Conservation (phyloP, 2,797 vertebrate genomes). For the Crax fasciolata region DNA sequence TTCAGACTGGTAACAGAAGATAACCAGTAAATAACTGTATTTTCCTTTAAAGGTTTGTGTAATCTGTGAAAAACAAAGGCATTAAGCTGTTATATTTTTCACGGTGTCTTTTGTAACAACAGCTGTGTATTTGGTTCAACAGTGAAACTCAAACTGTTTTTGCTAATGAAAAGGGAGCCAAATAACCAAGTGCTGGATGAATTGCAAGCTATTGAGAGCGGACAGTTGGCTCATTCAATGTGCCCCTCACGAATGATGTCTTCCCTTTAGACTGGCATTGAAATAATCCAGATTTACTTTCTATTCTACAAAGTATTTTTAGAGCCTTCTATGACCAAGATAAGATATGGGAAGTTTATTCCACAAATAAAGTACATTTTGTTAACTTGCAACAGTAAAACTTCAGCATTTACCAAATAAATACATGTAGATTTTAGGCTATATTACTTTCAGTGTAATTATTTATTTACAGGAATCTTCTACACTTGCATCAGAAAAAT, state of each 20-base stretch:
- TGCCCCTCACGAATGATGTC: slow-evolving; percentile 2
- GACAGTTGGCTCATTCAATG: slow-evolving; percentile 8
- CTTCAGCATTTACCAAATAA: background rate
- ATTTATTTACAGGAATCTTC: background rate
- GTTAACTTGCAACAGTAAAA: background rate
- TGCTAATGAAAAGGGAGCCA: slow-evolving; percentile 46
- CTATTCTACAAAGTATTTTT: slow-evolving; percentile 23
- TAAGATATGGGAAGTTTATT: background rate
- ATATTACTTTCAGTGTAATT: background rate
- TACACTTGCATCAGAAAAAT: background rate
- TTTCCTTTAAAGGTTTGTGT: slow-evolving; percentile 44
- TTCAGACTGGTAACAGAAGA: slow-evolving; percentile 8
- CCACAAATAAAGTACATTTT: background rate
- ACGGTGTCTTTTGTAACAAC: slow-evolving; percentile 25
- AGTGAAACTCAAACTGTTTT: slow-evolving; percentile 53
- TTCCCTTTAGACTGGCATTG: slow-evolving; percentile 20
- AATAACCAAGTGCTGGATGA: slow-evolving; percentile 32
- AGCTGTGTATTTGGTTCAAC: slow-evolving; percentile 51
- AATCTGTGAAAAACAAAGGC: slow-evolving; percentile 32
- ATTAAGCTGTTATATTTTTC: slow-evolving; percentile 22
- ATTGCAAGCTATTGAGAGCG: slow-evolving; percentile 35
- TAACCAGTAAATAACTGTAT: background rate
- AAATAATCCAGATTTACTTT: slow-evolving; percentile 54
- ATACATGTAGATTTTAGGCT: background rate
- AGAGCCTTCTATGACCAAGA: background rate